Base-by-base conservation (phyloP, 2,888 invertebrate genomes). In the Augochlorella aurata region DNA sequence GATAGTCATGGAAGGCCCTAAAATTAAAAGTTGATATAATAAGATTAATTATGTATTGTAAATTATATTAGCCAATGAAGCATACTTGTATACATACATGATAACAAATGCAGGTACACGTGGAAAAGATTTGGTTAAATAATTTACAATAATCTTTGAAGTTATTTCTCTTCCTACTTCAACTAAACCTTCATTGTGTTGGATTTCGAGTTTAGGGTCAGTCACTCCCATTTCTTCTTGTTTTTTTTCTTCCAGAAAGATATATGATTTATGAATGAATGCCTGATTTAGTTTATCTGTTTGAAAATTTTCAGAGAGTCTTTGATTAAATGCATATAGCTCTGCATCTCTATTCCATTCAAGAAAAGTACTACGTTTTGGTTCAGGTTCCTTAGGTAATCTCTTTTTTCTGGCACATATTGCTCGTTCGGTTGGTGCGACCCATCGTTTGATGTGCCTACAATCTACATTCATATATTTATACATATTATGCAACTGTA, bases 321-420 rank as follows among this genome's bases (percentile, higher is more conserved):
- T 95, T 90, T 96, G 96, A 14, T 96, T 97, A 94, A 99, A 99
- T 0, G 98, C 97, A 94, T 95, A 98, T 3, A 99, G 85, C 94
- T 99, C 98, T 0, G 97, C 96, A 88, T 97, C 96, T 88, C 97
- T 96, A 92, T 98, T 98, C 98, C 98, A 98, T 90, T 97, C 97
- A n/a, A 96, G 88, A 91, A 95, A 97, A 12, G 95, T 94, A 45
- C 96, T 96, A 83, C 97, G 94, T 1, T 94, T 94, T 45, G 92
- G 90, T 44, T 92, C 91, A 8, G 93, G 90, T 79, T 93, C 89
- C 88, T 85, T 94, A 89, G 86, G 93, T 44, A 78, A 29, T n/a
- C 18, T 89, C 89, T 91, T 94, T 89, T 96, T 95, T 10, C 96
- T 96, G 12, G 90, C 94, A 74, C 96, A 95, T 16, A 97, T 91